Percentiles rank a stretch among this genome's conserved stretches.
Evolutionary conservation across 2,888 invertebrate genomes (phyloP).

Genomic region (Spilarctia lutea): DNA sequence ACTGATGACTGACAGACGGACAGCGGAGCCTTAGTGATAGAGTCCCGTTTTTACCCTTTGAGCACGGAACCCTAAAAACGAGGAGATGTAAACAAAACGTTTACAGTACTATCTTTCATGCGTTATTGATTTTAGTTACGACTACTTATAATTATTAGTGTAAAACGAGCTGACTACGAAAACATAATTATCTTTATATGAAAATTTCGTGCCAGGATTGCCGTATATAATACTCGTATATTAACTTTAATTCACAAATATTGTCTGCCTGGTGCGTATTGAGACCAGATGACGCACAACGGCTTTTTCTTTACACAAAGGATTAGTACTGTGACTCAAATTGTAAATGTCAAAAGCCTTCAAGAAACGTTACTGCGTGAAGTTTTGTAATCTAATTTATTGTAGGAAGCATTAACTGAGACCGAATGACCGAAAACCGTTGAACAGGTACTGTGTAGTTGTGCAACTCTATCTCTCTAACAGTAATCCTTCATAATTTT

Average conservation of each 20-base stretch:
- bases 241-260: neutral
- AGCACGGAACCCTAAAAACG: too few relatives aligned
- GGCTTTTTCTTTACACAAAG: neutral
- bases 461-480: neutral
- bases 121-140: too few relatives aligned
- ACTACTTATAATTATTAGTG: too few relatives aligned
- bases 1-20: too few relatives aligned
- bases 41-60: too few relatives aligned
- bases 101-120: too few relatives aligned
- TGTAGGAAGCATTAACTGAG: neutral
- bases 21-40: too few relatives aligned
- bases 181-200: neutral
- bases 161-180: neutral
- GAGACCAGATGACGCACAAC: neutral
- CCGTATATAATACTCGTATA: neutral
- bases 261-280: neutral
- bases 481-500: too few relatives aligned
- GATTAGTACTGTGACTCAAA: neutral
- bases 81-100: too few relatives aligned
- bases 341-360: neutral
- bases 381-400: neutral
- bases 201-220: neutral
- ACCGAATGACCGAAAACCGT: neutral
- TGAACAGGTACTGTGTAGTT: neutral
- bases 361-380: neutral